Evolutionary conservation across 2,797 vertebrate species (phyloP).

Genomic region (Chloroceryle inda): DNA sequence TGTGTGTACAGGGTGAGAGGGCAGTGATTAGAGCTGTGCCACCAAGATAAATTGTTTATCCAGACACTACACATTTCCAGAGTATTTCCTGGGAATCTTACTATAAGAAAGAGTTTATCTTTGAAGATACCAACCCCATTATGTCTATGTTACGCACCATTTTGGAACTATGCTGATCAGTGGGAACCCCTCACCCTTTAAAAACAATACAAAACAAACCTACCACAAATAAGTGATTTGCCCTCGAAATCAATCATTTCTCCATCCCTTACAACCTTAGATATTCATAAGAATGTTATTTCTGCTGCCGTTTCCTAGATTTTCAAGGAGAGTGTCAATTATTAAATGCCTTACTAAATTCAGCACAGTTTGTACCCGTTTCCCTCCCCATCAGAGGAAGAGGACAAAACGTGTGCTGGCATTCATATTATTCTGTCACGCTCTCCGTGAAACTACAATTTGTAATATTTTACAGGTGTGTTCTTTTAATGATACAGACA

Average conservation of each 20-base stretch:
- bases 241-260: conserved; percentile 39
- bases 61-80: conserved; percentile 72
- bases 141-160: conserved; percentile 8
- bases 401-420: conserved; percentile 63
- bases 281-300: conserved; percentile 62
- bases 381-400: conserved; percentile 43
- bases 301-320: conserved; percentile 63
- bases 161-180: conserved; percentile 24
- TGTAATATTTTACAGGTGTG: conserved; percentile 69
- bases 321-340: conserved; percentile 64
- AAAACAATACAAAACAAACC: conserved; percentile 52
- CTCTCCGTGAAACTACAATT: not conserved
- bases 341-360: conserved; percentile 66
- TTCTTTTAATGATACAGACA: conserved; percentile 45
- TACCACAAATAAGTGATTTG: conserved; percentile 18
- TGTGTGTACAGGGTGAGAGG: conserved; percentile 87
- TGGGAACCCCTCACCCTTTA: conserved; percentile 1
- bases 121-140: conserved; percentile 53
- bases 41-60: conserved; percentile 79
- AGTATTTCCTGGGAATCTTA: conserved; percentile 73
- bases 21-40: conserved; percentile 73
- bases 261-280: conserved; percentile 32
- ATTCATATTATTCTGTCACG: conserved; percentile 23
- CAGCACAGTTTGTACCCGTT: conserved; percentile 44
- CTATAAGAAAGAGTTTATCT: conserved; percentile 65